Conservation (phyloP, 2,888 invertebrate genomes). For the Epistrophe eligans region DNA sequence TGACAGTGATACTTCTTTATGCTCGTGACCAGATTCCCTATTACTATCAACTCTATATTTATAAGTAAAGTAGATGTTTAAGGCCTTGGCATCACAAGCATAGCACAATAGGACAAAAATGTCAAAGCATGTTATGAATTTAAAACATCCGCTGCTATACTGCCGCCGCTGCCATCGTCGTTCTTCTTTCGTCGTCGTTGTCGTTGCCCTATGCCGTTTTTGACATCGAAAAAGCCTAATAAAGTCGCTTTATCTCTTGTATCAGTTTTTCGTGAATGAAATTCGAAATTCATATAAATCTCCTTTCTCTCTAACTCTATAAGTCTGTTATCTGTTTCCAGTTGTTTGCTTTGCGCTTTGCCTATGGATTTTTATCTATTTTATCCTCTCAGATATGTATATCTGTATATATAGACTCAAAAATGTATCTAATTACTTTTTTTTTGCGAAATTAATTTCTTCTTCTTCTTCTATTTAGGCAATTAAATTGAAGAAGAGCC, state of each 20-base stretch:
- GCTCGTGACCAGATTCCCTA: constrained; percentile 44
- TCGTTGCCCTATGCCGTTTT: neutral
- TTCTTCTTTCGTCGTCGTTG: too few species aligned
- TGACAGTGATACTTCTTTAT: constrained; percentile 47
- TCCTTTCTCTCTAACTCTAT: neutral
- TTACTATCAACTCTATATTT: constrained; percentile 22
- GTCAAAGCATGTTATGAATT: constrained; percentile 58
- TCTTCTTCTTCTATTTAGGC: constrained; percentile 19
- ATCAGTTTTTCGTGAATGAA: constrained; percentile 66
- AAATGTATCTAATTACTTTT: constrained; percentile 64
- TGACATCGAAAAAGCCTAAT: constrained; percentile 48
- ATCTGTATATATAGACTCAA: constrained; percentile 13
- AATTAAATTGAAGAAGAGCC: constrained; percentile 40
- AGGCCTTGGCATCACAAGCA: neutral
- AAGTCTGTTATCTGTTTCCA: neutral
- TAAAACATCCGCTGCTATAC: constrained; percentile 43
- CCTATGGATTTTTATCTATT: constrained; percentile 7
- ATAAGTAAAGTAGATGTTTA: constrained; percentile 14
- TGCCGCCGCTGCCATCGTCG: neutral
- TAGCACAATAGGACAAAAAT: constrained; percentile 43
- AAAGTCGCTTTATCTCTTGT: constrained; percentile 62
- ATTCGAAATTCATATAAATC: constrained; percentile 43
- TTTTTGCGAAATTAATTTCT: constrained; percentile 60
- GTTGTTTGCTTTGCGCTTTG: constrained; percentile 12
- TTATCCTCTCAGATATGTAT: neutral